These are phyloP conservation scores for Xyrichtys novacula DNA, from an alignment of 2,797 vertebrate genomes.

Conservation along the genomic window DNA sequence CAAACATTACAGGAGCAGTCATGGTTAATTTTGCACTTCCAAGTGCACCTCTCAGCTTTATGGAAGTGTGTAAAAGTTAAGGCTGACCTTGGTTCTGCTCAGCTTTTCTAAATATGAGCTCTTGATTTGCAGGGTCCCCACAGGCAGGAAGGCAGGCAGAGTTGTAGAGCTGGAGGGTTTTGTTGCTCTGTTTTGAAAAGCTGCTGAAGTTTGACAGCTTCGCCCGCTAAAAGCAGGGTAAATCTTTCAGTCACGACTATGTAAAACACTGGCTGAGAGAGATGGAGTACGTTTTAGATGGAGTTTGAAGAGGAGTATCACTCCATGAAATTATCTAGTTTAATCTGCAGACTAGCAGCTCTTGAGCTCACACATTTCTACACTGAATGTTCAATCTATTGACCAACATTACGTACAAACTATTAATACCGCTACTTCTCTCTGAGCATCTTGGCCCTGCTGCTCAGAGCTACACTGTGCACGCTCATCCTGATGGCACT, in stretches of 20 bases:
- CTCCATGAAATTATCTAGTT: not conserved
- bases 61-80: slow-evolving; percentile 15
- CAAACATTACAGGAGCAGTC: slow-evolving; percentile 36
- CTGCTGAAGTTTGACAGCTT: slow-evolving; percentile 28
- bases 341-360: not conserved
- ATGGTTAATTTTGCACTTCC: slow-evolving; percentile 30
- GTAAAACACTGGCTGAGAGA: slow-evolving; percentile 31
- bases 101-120: slow-evolving; percentile 23
- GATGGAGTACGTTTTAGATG: not conserved
- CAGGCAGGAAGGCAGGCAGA: slow-evolving; percentile 30
- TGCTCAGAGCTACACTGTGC: too few relatives aligned
- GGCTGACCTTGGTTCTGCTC: slow-evolving; percentile 25
- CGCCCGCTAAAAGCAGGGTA: slow-evolving; percentile 28
- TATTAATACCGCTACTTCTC: not conserved
- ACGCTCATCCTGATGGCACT: too few relatives aligned
- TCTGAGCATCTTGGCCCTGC: too few relatives aligned
- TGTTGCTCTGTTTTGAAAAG: slow-evolving; percentile 41
- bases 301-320: not conserved
- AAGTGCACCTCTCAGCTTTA: slow-evolving; percentile 28
- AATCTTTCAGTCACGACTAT: slow-evolving; percentile 45
- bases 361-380: not conserved
- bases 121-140: slow-evolving; percentile 18
- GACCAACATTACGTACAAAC: not conserved
- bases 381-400: not conserved
- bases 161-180: slow-evolving; percentile 24